Percentiles rank a stretch among this genome's conserved stretches.
Conservation (phyloP, 2,888 invertebrate genomes). For the Tiliacea aurago region DNA sequence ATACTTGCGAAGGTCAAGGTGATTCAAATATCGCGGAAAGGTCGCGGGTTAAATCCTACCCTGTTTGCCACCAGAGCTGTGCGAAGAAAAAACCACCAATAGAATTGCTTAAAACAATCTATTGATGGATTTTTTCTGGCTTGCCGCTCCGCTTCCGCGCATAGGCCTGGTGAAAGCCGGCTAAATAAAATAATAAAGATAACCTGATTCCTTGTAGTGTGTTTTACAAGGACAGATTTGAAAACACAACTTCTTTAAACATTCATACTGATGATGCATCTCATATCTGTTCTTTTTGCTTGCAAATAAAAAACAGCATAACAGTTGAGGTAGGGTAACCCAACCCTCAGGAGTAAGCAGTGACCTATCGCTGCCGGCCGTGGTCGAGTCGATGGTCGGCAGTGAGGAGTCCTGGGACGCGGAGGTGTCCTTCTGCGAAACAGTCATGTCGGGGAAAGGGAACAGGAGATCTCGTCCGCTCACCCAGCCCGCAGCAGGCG, state of each 20-base stretch:
- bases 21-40: conserved; percentile 24
- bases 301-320: background rate
- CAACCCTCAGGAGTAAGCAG: no score
- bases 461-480: no score
- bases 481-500: no score
- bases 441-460: no score
- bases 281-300: background rate
- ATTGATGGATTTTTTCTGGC: background rate
- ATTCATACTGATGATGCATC: background rate
- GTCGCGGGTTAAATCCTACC: background rate
- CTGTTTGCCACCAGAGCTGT: background rate
- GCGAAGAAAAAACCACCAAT: background rate
- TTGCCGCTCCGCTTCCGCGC: background rate
- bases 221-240: background rate
- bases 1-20: conserved; percentile 18
- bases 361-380: no score
- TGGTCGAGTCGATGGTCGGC: no score
- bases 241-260: no score
- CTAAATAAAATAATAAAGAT: conserved; percentile 1
- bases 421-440: no score
- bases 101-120: background rate
- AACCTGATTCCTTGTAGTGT: background rate
- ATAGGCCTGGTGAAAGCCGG: background rate
- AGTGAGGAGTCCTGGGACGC: no score
- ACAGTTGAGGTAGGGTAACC: no score